phyloP scores from a whole-genome alignment of 35 echinoderm and acorn worm genomes.

The Apostichopus japonicus region DNA sequence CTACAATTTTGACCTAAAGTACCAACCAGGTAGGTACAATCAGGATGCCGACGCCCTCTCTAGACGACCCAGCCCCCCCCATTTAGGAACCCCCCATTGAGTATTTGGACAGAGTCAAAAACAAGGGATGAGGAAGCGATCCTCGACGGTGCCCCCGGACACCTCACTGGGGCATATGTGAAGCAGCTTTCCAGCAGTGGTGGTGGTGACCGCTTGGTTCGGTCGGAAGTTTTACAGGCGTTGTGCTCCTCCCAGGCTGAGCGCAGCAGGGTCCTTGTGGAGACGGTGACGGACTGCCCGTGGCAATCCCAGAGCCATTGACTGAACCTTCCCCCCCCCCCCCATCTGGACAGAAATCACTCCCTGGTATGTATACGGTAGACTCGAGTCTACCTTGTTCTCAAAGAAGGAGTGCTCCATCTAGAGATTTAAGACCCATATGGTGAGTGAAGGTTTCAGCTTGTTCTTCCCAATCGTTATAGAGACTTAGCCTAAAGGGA shows the following conservation, averaged over 20 bases:
- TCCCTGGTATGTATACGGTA: neutral
- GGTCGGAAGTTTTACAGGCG: neutral
- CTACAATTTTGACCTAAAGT: constrained; percentile 40
- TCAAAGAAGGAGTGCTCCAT: neutral
- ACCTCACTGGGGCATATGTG: neutral
- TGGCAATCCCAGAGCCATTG: neutral
- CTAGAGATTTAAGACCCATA: neutral
- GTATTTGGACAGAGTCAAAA: neutral
- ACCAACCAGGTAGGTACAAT: constrained; percentile 51
- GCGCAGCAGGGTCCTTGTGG: constrained; percentile 19
- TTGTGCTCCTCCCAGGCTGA: neutral
- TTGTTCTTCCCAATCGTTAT: constrained; percentile 44
- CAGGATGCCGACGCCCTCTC: constrained; percentile 63
- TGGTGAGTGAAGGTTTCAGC: neutral
- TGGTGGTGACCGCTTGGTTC: neutral
- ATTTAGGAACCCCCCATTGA: too few relatives aligned
- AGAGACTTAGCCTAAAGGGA: constrained; percentile 8
- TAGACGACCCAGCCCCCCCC: neutral
- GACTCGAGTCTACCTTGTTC: too few relatives aligned
- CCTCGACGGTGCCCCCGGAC: neutral
- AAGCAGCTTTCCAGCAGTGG: neutral
- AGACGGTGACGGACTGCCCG: constrained; percentile 5
- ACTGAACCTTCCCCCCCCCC: neutral
- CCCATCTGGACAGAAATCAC: neutral
- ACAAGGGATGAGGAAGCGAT: neutral